phyloP scores from a whole-genome alignment of 30 jellyfish, hydroid and myxozoan species.

The Catostylus mosaicus region DNA sequence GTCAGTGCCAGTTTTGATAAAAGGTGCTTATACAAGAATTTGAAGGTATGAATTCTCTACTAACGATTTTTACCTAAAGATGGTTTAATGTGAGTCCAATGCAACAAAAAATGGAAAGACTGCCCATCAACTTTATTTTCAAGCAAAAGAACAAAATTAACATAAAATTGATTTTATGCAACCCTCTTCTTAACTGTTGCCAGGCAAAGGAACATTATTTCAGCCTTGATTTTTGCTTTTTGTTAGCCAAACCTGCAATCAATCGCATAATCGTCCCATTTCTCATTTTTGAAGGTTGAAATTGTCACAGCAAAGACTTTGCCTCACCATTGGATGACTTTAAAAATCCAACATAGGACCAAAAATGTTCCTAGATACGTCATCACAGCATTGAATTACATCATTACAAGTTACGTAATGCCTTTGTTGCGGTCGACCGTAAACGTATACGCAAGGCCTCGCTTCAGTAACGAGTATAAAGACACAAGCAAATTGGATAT shows the following conservation, averaged over 20 bases:
- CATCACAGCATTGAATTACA: neutral
- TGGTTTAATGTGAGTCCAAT: too few relatives aligned
- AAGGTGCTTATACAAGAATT: slow-evolving; percentile 11
- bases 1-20: slow-evolving; percentile 39
- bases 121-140: too few relatives aligned
- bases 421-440: slow-evolving; percentile 37
- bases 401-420: neutral
- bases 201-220: too few relatives aligned
- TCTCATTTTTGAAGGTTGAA: slow-evolving; percentile 40
- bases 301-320: slow-evolving; percentile 9
- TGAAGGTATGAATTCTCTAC: slow-evolving; percentile 23
- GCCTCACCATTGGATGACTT: slow-evolving; percentile 60
- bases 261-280: neutral
- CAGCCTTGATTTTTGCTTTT: too few relatives aligned
- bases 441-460: slow-evolving; percentile 35
- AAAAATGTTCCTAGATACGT: slow-evolving; percentile 39
- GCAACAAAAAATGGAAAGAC: too few relatives aligned
- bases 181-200: too few relatives aligned
- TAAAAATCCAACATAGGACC: slow-evolving; percentile 22
- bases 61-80: too few relatives aligned
- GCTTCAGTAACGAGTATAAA: slow-evolving; percentile 4
- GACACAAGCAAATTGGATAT: slow-evolving; percentile 18
- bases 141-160: too few relatives aligned
- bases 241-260: neutral
- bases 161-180: too few relatives aligned